Conservation (phyloP, 2,888 invertebrate genomes). For the Opisthograptis luteolata region DNA sequence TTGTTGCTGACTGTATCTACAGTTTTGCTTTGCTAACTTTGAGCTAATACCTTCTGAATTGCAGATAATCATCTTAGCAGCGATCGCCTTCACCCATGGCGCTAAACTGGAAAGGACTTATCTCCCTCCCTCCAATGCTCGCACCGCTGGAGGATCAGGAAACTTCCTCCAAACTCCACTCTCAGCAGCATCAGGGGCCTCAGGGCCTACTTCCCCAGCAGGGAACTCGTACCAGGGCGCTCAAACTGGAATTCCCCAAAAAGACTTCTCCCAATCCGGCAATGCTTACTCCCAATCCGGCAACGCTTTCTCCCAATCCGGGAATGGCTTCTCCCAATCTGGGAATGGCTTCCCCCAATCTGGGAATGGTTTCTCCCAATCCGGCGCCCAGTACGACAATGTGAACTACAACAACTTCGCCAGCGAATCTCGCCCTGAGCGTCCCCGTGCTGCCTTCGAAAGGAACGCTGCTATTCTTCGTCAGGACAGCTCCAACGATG, state of each 20-base stretch:
- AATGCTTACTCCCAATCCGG: slow-evolving; percentile 36
- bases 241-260: slow-evolving; percentile 25
- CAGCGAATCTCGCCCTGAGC: slow-evolving; percentile 52
- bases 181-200: slow-evolving; percentile 28
- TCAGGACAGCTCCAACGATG: slow-evolving; percentile 67
- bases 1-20: no score
- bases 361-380: slow-evolving; percentile 25
- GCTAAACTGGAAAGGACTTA: slow-evolving; percentile 72
- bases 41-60: slow-evolving; percentile 35
- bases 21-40: no score
- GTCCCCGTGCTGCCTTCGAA: slow-evolving; percentile 67
- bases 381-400: slow-evolving; percentile 37
- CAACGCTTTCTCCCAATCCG: slow-evolving; percentile 33
- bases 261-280: slow-evolving; percentile 20
- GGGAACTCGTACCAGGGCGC: slow-evolving; percentile 27
- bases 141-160: slow-evolving; percentile 59
- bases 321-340: slow-evolving; percentile 32
- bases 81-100: slow-evolving; percentile 57
- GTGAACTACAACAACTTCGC: slow-evolving; percentile 37
- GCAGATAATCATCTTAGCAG: slow-evolving; percentile 65
- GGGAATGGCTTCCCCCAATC: slow-evolving; percentile 33
- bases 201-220: slow-evolving; percentile 16
- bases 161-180: slow-evolving; percentile 60
- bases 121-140: slow-evolving; percentile 65
- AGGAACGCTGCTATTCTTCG: slow-evolving; percentile 73